Base-by-base conservation (phyloP, 2,797 vertebrate species). In the Semotilus atromaculatus region DNA sequence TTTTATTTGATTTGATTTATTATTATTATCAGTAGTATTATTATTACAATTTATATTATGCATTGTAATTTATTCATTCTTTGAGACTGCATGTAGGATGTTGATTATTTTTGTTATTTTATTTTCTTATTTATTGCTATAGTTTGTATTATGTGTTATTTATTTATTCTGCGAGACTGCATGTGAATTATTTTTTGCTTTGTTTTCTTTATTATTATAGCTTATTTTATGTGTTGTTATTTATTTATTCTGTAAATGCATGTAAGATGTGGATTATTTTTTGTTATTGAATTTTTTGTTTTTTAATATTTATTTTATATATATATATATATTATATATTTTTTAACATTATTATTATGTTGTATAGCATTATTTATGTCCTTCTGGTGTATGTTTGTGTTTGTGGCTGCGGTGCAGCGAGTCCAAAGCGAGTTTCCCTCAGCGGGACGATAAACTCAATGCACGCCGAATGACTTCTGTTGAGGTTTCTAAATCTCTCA, bases 401-500 rank as follows among this genome's bases (percentile, higher is more conserved):
- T 53, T 16, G 23, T n/a, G 38, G 13, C 23, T 1, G 70, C 43
- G 26, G 40, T 51, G 3, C n/a, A 26, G 10, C 16, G 4, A 48
- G 43, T 72, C 43, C 7, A 19, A 29, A 48, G 4, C 10, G 26
- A 6, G 10, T 34, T 21, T 74, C 45, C 10, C 29, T 36, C 3
- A 36, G 29, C 19, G 13, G 72, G 29, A 14, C 13, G 11, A 55
- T 75, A 8, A 36, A 75, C 29, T 75, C 29, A 23, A 74, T 74
- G 31, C 45, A 74, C 34, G 72, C 29, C 5, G 10, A 74, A 74
- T 34, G 5, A 53, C 29, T 53, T 55, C 34, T 76, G 53, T 76
- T 76, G 34, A 11, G 74, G 34, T 76, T 60, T 76, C 13, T 75
- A 36, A 14, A 36, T 75, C 53, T 76, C 74, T 81, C 64, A 2